A percentile compares a stretch with the other conserved stretches of the same genome.
Evolutionary conservation across 2,888 invertebrate genomes (phyloP).

Genomic region (Idaea straminata): DNA sequence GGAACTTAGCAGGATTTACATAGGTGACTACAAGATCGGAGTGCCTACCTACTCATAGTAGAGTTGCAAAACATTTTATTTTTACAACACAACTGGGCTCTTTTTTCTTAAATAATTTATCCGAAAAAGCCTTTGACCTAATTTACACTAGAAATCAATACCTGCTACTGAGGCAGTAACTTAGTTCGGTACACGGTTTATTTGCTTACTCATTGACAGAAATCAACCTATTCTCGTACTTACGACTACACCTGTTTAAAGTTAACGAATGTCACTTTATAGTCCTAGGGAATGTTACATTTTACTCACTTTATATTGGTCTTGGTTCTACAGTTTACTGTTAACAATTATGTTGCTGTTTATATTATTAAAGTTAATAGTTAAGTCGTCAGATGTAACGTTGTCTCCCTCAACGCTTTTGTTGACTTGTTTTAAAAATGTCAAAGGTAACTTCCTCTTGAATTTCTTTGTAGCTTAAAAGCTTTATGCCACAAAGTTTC

Average conservation of each 20-base stretch:
- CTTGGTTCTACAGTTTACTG: not conserved
- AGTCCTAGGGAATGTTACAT: conserved; percentile 29
- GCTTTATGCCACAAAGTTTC: not conserved
- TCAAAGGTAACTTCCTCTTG: not conserved
- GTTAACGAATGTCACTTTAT: not conserved
- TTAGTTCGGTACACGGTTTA: conserved; percentile 17
- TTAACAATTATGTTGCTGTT: not conserved
- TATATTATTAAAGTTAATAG: not conserved
- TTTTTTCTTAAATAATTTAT: conserved; percentile 42
- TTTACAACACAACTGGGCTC: conserved; percentile 22
- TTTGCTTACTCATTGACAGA: conserved; percentile 14
- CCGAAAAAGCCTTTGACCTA: conserved; percentile 39
- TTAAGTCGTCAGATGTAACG: not conserved
- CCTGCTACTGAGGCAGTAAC: conserved; percentile 24
- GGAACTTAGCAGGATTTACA: conserved; percentile 18
- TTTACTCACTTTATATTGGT: conserved; percentile 25
- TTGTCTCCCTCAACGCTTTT: not conserved
- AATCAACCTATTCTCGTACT: conserved; percentile 1
- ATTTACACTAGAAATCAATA: conserved; percentile 39
- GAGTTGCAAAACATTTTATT: not conserved
- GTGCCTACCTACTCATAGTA: not conserved
- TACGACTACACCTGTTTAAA: not conserved
- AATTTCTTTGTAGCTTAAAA: not conserved
- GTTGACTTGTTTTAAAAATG: not conserved
- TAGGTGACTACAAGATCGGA: not conserved